Evolutionary conservation across 1,140 invertebrate species (phyloP).

Genomic region (Mizuhopecten yessoensis): DNA sequence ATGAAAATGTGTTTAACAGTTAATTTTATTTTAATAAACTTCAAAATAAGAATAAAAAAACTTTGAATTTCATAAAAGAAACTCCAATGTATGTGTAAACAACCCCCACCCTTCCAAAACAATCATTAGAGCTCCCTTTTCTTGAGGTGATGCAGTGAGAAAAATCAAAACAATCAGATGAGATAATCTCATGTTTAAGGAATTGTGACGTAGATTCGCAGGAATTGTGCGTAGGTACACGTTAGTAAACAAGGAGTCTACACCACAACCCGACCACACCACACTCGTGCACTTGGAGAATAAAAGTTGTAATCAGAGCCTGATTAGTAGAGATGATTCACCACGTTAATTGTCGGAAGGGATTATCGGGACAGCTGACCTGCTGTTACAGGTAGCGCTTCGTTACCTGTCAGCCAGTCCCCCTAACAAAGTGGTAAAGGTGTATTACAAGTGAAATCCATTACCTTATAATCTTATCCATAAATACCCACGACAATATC

Average conservation of each 20-base stretch:
- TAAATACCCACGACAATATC: neutral
- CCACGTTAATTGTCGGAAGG: neutral
- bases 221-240: neutral
- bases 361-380: neutral
- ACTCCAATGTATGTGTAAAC: neutral
- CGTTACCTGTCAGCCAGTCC: neutral
- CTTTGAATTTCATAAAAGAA: neutral
- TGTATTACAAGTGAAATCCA: slow-evolving; percentile 15
- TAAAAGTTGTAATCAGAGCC: neutral
- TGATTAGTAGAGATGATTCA: neutral
- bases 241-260: neutral
- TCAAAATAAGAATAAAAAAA: neutral
- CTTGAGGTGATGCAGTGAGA: neutral
- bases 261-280: neutral
- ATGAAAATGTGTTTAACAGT: too few species aligned
- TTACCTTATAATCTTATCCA: slow-evolving; percentile 18
- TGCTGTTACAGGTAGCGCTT: neutral
- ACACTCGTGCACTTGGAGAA: neutral
- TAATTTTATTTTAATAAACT: neutral
- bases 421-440: neutral
- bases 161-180: neutral
- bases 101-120: neutral
- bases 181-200: neutral
- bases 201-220: neutral
- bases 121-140: neutral